Conservation (phyloP, 2,888 invertebrate genomes). For the Pristionchus arcanus region DNA sequence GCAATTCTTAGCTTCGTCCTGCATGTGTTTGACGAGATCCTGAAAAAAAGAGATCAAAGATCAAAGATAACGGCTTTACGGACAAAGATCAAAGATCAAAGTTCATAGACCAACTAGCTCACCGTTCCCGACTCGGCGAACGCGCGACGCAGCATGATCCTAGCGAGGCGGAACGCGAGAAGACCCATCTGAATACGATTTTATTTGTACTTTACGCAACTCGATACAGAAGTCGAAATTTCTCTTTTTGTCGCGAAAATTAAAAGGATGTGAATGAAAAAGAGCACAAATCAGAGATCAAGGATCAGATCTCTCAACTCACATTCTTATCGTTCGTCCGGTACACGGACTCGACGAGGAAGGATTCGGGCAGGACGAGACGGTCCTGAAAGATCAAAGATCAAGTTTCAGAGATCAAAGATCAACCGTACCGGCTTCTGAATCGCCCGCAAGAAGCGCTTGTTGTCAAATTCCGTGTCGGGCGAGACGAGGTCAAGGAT, state of each 20-base stretch:
- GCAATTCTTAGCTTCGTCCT: background rate
- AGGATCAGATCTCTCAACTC: background rate
- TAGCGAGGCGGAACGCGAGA: conserved; percentile 10
- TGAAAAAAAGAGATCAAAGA: background rate
- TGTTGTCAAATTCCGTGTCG: background rate
- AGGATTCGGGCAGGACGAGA: conserved; percentile 27
- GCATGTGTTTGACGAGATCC: conserved; percentile 24
- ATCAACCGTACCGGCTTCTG: background rate
- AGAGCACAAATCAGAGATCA: background rate
- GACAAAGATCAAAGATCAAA: background rate
- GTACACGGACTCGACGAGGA: conserved; percentile 36
- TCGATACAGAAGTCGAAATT: too few relatives aligned
- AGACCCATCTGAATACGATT: background rate
- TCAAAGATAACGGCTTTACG: too few relatives aligned
- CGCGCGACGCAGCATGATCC: background rate
- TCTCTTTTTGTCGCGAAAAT: too few relatives aligned
- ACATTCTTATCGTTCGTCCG: conserved; percentile 13
- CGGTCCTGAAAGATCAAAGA: background rate
- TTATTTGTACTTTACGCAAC: too few relatives aligned
- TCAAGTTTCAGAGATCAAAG: background rate
- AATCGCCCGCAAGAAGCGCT: background rate
- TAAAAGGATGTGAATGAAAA: too few relatives aligned
- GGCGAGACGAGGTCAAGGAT: conserved; percentile 15
- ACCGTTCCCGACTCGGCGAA: conserved; percentile 33
- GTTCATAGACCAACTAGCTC: background rate